Conservation (phyloP, 1,140 invertebrate species). For the Anastrepha ludens region DNA sequence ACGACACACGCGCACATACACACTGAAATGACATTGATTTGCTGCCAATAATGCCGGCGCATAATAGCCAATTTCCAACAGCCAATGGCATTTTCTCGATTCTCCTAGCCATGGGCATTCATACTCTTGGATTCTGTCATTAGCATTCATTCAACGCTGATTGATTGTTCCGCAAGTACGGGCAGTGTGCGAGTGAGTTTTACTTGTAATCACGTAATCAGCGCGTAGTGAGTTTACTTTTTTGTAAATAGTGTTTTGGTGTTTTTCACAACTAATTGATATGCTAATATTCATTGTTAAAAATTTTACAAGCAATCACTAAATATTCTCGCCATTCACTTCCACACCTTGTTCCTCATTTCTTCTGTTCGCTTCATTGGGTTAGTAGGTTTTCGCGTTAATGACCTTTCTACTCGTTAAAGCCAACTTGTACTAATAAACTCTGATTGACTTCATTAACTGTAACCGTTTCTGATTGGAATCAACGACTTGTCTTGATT, state of each 20-base stretch:
- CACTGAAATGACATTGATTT: not conserved
- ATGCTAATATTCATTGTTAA: not conserved
- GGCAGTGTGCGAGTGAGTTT: not conserved
- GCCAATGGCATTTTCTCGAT: not conserved
- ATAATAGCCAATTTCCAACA: conserved; percentile 21
- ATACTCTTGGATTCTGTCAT: not conserved
- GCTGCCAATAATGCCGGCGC: not conserved
- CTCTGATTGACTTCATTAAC: not conserved
- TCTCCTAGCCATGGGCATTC: not conserved
- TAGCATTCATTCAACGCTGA: conserved; percentile 26
- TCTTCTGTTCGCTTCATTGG: not conserved
- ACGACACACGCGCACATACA: not conserved
- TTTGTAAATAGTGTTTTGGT: not conserved
- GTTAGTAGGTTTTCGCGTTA: not conserved
- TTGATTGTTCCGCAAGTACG: conserved; percentile 17
- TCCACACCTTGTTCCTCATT: not conserved
- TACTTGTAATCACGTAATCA: conserved; percentile 33
- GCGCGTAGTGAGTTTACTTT: not conserved
- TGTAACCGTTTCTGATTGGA: not conserved
- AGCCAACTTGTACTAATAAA: not conserved
- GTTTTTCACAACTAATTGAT: not conserved
- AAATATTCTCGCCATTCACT: not conserved
- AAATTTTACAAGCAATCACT: not conserved
- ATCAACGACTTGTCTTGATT: not conserved
- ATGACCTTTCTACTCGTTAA: not conserved